Conservation (phyloP, 2,888 invertebrate species). For the Folsomia manolachei region DNA sequence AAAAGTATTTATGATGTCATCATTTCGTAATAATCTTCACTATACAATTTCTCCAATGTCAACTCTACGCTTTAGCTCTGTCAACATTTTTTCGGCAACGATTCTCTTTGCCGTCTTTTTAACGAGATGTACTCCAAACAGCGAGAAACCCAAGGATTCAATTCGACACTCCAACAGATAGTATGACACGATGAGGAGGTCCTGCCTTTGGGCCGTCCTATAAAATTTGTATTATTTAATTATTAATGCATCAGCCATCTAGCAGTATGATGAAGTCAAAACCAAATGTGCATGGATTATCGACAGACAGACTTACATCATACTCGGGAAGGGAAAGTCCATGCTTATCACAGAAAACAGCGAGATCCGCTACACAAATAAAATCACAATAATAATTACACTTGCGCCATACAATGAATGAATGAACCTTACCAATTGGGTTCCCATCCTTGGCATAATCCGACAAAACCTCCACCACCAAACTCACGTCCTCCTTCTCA, state of each 20-base stretch:
- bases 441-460: neutral
- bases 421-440: neutral
- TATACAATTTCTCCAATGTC: too few species aligned
- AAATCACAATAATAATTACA: neutral
- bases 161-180: too few species aligned
- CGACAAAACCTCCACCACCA: neutral
- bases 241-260: too few species aligned
- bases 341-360: neutral
- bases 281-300: too few species aligned
- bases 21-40: too few species aligned
- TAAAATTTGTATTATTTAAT: neutral
- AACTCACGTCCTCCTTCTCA: neutral
- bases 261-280: too few species aligned
- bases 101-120: neutral
- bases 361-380: neutral
- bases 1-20: too few species aligned
- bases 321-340: neutral
- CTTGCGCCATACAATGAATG: neutral
- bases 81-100: neutral
- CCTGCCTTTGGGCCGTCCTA: neutral
- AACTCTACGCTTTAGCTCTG: neutral
- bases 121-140: neutral
- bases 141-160: too few species aligned
- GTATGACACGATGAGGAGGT: neutral
- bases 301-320: neutral